These are phyloP conservation scores for Brenthis ino DNA, from an alignment of 2,888 invertebrate genomes.

Conservation along the genomic window DNA sequence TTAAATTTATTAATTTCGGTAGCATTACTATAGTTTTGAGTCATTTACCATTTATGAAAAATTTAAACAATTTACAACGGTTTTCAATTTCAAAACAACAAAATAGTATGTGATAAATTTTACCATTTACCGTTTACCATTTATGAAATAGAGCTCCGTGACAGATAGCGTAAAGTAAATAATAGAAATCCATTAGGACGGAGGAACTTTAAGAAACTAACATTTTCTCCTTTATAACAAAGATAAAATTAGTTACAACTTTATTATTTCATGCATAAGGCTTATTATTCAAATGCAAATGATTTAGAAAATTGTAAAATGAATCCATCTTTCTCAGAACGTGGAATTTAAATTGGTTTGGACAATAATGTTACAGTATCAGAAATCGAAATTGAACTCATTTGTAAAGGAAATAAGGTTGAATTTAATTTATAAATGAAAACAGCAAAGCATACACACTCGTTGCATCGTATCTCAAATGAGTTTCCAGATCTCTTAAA, in stretches of 20 bases:
- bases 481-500: slow-evolving; percentile 32
- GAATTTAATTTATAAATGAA: background rate
- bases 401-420: slow-evolving; percentile 2
- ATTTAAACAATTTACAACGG: no score
- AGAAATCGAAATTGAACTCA: slow-evolving; percentile 19
- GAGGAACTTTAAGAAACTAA: background rate
- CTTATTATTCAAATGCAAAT: slow-evolving; percentile 12
- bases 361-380: slow-evolving; percentile 10
- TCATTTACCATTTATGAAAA: no score
- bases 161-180: no score
- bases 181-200: no score
- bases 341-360: slow-evolving; percentile 35
- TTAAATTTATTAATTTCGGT: no score
- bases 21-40: no score
- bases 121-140: no score
- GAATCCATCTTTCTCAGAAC: slow-evolving; percentile 27
- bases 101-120: no score
- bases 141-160: no score
- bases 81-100: no score
- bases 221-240: no score
- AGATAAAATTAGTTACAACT: background rate
- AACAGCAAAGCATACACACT: slow-evolving; percentile 4
- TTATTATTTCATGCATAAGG: slow-evolving; percentile 18
- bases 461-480: slow-evolving; percentile 26
- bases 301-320: slow-evolving; percentile 19